Evolutionary conservation across 2,797 vertebrate genomes (phyloP), one percentile per base, ranked within the genome.

Genomic region (Alfaro cultratus): DNA sequence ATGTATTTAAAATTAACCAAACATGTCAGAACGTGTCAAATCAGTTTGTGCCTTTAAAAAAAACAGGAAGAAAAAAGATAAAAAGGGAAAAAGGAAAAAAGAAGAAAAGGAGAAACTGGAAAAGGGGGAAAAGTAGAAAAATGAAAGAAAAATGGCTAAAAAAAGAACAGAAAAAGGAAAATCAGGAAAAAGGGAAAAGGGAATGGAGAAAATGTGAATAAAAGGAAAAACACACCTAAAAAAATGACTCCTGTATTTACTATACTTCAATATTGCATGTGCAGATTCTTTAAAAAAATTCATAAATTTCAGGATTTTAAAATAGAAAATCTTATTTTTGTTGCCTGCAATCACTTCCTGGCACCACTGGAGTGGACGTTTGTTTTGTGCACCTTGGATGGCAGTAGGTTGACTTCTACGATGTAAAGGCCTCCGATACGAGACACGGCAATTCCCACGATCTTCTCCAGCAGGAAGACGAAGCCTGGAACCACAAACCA

Each of bases 401-500:
- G 97, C 78, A 99, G 95, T 86, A 98, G 93, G 84, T 95, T 96
- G 93, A 96, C 96, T 86, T 97, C 97, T 80, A 96, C 87, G 0
- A 98, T 96, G 91, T 90, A 93, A 36, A 97, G 90, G 0, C 96
- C 94, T 0, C 94, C 94, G 0, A 96, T 96, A 1, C 77, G 96
- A 36, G 96, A 95, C 43, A 95, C 86, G 0, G 90, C 95, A 16
- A 95, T 92, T 15, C 97, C 96, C 0, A 97, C 79, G 0, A 91
- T 80, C 91, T 98, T 99, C 94, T 98, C 98, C 86, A 97, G 83
- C 36, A 95, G n/a, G 18, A 98, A 98, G 3, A 97, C 23, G 41
- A 96, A 73, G 1, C 98, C 97, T 0, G 97, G 97, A 16, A 94
- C 91, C 23, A 95, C 83, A 39, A 98, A 97, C 97, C 97, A 98